Base-by-base conservation (phyloP, 1,140 invertebrate species). In the Nasonia longicornis region DNA sequence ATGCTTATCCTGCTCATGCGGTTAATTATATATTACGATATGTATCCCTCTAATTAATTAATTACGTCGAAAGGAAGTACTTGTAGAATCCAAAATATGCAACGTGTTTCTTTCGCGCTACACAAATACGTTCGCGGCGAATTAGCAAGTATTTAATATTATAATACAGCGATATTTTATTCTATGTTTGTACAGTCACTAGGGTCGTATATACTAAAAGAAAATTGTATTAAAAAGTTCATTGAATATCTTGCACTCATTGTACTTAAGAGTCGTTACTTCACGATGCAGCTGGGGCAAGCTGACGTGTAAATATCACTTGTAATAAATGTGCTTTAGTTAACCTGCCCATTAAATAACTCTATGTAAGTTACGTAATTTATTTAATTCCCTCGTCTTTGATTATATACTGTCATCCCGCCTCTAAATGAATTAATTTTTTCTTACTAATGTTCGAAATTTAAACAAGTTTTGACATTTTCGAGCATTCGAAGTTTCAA, bases 151-250 rank as follows among this genome's bases (percentile, higher is more conserved):
- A 78, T 78, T 73, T 67, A 2, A 81, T 48, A 77, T 64, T 77
- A 11, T 79, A 66, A 31, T 64, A 79, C 76, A 79, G 77, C 77
- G 77, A 79, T 75, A 79, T 76, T 79, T 75, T 82, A 82, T 82
- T 82, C 48, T 79, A 79, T 80, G 78, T 77, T 83, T 83, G 82
- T 83, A 83, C 82, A 83, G 82, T 83, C 78, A 80, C 42, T 83
- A 83, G 77, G 58, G 38, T 63, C 76, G 42, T 79, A 79, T 79
- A 79, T 82, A 67, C 79, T 74, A 75, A 38, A 73, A 35, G 69
- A 70, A 74, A 67, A 52, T 35, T 77, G 70, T 78, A 74, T 73
- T 67, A 78, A 82, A 82, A 73, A 71, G 52, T 73, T 52, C 48
- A 82, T 78, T 66, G 69, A 73, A 63, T 78, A 81, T 72, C 31